Percentiles rank a stretch among this genome's conserved stretches.
These are phyloP conservation scores for Seriola aureovittata DNA, from an alignment of 2,113 vertebrate genomes.

Conservation along the genomic window DNA sequence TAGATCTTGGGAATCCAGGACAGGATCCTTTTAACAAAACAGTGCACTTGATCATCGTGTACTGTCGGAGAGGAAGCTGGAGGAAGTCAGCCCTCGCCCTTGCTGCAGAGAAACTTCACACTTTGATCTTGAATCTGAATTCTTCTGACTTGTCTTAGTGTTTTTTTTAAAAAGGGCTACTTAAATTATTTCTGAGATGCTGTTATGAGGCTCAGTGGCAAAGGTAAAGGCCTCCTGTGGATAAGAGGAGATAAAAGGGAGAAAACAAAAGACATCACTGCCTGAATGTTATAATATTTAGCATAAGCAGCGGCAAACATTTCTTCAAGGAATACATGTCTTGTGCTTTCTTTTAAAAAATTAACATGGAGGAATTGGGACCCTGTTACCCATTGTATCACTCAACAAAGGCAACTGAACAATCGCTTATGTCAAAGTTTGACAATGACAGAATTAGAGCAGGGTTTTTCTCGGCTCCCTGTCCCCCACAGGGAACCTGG, in stretches of 20 bases:
- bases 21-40: constrained; percentile 55
- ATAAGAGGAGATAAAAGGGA: constrained; percentile 76
- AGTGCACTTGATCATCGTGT: constrained; percentile 38
- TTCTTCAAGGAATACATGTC: constrained; percentile 82
- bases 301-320: constrained; percentile 79
- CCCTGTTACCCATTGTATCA: constrained; percentile 67
- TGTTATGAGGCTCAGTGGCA: constrained; percentile 66
- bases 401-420: constrained; percentile 83
- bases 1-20: constrained; percentile 54
- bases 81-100: constrained; percentile 60
- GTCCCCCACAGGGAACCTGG: constrained; percentile 77
- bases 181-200: constrained; percentile 78
- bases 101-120: constrained; percentile 49
- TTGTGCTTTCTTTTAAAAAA: constrained; percentile 75
- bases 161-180: constrained; percentile 61
- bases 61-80: constrained; percentile 19
- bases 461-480: constrained; percentile 75
- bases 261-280: constrained; percentile 75
- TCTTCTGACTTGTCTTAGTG: constrained; percentile 67
- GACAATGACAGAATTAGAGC: constrained; percentile 88
- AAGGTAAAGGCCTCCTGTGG: constrained; percentile 82
- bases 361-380: constrained; percentile 74
- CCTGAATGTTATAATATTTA: constrained; percentile 80
- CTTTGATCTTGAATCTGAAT: constrained; percentile 78
- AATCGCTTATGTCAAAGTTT: constrained; percentile 83